Evolutionary conservation across 2,797 vertebrate species (phyloP), one percentile per base, ranked within the genome.

Genomic region (Malurus leucopterus): DNA sequence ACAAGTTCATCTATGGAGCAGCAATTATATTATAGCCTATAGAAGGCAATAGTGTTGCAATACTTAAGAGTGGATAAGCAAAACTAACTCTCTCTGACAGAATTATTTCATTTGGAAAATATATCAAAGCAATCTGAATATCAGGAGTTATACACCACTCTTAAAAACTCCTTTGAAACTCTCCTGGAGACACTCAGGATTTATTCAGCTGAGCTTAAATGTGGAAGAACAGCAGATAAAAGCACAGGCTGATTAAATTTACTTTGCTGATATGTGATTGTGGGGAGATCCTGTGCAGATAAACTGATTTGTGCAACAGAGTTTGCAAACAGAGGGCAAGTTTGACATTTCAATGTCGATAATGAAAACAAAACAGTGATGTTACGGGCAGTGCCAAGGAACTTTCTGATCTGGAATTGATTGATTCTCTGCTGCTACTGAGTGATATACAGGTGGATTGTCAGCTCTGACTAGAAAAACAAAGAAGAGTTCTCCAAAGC

Each of bases 41-140:
- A 62, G 78, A 87, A 92, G 65, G n/a, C 30, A 88, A 59, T 15
- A 87, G 29, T 36, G 11, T 29, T 62, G 5, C 2, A 1, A 72
- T 75, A 47, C 55, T 88, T 75, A 55, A 38, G 46, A 71, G 26
- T 59, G 81, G 34, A 34, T 88, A 30, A 40, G 44, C 40, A 90
- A 63, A 90, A 83, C 38, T 86, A 51, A 70, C 13, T 63, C 22
- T 53, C 26, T 71, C 54, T 80, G 40, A 74, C 23, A 71, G 44
- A 71, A 70, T 49, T 64, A 38, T 82, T 92, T 80, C 54, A 47
- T 71, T 91, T 92, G 49, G 73, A 72, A 83, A 85, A 69, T 3
- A 29, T 75, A 83, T 67, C 78, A 90, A 87, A 91, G 58, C 18
- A 74, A 91, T 72, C 29, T 83, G 47, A 94, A 72, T 62, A 75